phyloP scores from a whole-genome alignment of 2,797 vertebrate genomes.

The Etheostoma nigrum region DNA sequence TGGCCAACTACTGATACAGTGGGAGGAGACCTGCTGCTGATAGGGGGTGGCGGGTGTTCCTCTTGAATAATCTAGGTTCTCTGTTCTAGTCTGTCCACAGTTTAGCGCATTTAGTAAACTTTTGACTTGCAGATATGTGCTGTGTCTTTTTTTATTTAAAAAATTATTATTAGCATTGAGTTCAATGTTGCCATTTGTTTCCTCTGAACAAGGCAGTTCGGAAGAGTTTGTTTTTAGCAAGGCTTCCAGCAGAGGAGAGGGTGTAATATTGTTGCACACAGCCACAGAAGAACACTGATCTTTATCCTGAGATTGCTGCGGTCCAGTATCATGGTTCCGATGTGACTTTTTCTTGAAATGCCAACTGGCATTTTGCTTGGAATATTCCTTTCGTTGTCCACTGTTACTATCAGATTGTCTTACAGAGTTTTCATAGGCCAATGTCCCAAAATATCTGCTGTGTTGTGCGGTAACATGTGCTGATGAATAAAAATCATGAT shows the following conservation, averaged over 20 bases:
- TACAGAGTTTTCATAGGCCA: background rate
- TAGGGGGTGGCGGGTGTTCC: accelerated
- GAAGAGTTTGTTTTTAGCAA: accelerated
- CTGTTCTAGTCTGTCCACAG: background rate
- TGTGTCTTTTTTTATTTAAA: background rate
- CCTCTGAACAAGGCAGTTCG: background rate
- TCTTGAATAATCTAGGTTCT: background rate
- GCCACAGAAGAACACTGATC: background rate
- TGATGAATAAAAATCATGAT: background rate
- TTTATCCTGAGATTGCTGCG: background rate
- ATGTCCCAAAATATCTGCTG: background rate
- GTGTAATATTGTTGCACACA: accelerated
- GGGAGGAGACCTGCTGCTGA: background rate
- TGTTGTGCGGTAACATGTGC: background rate
- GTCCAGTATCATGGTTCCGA: background rate
- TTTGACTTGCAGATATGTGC: background rate
- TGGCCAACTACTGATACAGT: background rate
- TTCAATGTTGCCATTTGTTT: background rate
- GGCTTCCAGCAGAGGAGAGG: accelerated
- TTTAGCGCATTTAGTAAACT: background rate
- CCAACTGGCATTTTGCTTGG: background rate
- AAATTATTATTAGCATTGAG: background rate
- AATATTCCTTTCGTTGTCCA: background rate
- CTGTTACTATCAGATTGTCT: background rate
- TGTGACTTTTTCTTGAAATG: background rate